These are phyloP conservation scores for Dreissena rostriformis DNA, from an alignment of 1,140 invertebrate genomes.

Conservation along the genomic window DNA sequence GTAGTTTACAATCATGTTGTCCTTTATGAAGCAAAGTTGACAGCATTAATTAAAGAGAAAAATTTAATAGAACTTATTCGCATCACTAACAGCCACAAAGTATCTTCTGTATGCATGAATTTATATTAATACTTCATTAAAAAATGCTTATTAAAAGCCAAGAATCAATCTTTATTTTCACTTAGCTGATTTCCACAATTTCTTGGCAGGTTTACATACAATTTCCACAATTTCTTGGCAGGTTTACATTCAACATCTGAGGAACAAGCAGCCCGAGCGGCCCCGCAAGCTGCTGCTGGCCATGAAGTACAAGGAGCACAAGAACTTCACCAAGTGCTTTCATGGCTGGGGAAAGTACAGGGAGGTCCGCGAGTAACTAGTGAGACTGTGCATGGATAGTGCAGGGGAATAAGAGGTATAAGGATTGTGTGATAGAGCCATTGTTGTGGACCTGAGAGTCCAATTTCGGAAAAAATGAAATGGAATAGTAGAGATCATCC, in stretches of 20 bases:
- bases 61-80: too few relatives aligned
- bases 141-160: too few relatives aligned
- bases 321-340: conserved; percentile 98
- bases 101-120: too few relatives aligned
- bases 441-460: neutral
- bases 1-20: too few relatives aligned
- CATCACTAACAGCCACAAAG: too few relatives aligned
- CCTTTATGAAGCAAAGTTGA: too few relatives aligned
- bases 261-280: conserved; percentile 96
- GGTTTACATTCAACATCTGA: conserved; percentile 99
- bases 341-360: conserved; percentile 94
- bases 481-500: neutral
- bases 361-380: conserved; percentile 63
- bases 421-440: neutral
- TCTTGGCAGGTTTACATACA: conserved; percentile 95
- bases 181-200: too few relatives aligned
- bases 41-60: too few relatives aligned
- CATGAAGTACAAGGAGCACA: conserved; percentile 97
- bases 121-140: too few relatives aligned
- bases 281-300: conserved; percentile 97
- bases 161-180: too few relatives aligned
- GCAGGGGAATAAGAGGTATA: neutral
- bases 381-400: neutral
- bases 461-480: neutral
- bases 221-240: conserved; percentile 76